Evolutionary conservation across 2,113 vertebrate genomes (phyloP).

Genomic region (Pleuronectes platessa): DNA sequence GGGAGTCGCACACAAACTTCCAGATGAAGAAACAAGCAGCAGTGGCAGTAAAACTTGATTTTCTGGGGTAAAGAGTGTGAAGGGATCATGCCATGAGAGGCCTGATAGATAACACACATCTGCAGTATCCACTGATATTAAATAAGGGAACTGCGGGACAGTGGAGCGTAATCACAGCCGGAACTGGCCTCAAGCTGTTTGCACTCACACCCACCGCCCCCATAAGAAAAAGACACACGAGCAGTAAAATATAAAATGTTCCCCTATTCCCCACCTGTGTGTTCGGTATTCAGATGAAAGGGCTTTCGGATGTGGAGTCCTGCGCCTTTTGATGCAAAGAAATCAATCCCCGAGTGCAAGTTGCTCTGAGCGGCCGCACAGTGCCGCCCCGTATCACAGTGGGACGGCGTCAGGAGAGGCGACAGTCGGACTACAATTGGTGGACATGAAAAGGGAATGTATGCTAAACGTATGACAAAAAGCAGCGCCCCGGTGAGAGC

Average conservation of each 20-base stretch:
- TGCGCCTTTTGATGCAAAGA: slow-evolving; percentile 59
- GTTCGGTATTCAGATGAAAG: slow-evolving; percentile 67
- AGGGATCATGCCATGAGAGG: slow-evolving; percentile 12
- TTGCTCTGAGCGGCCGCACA: slow-evolving; percentile 45
- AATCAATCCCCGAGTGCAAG: slow-evolving; percentile 53
- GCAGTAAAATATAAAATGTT: slow-evolving; percentile 30
- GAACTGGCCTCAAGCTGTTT: slow-evolving; percentile 41
- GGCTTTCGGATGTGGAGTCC: slow-evolving; percentile 30
- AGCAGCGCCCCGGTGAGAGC: slow-evolving; percentile 4
- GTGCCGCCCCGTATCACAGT: slow-evolving; percentile 21
- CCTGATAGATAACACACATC: slow-evolving; percentile 24
- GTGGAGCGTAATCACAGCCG: slow-evolving; percentile 19
- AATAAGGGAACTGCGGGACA: slow-evolving; percentile 30
- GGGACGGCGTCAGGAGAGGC: slow-evolving; percentile 30
- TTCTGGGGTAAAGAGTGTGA: slow-evolving; percentile 2
- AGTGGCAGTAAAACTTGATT: neutral
- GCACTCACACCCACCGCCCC: slow-evolving; percentile 19
- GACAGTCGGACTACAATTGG: slow-evolving; percentile 38
- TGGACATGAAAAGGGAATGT: slow-evolving; percentile 56
- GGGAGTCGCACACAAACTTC: neutral
- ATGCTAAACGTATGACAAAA: slow-evolving; percentile 66
- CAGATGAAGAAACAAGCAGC: neutral
- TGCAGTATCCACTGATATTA: slow-evolving; percentile 40
- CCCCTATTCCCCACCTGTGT: slow-evolving; percentile 34
- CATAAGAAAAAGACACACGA: slow-evolving; percentile 25